A percentile compares a stretch with the other conserved stretches of the same genome.
Evolutionary conservation across 2,113 vertebrate genomes (phyloP).

Genomic region (Lynx canadensis): DNA sequence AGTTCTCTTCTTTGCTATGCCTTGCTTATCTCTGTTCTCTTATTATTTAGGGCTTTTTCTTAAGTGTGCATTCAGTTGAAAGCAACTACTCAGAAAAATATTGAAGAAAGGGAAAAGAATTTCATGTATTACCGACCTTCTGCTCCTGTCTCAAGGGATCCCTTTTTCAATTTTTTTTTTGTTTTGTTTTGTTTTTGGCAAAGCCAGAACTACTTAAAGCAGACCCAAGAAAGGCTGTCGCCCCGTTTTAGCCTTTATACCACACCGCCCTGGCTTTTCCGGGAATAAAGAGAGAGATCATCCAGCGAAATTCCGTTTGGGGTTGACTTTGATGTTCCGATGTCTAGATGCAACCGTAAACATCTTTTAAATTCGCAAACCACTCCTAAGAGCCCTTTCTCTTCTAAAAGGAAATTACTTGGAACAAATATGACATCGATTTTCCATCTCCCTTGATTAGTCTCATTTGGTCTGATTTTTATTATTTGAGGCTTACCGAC

Average conservation of each 20-base stretch:
- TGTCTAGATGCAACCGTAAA: conserved; percentile 67
- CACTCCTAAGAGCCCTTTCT: conserved; percentile 64
- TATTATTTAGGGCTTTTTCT: neutral
- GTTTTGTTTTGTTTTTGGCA: neutral
- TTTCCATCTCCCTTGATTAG: conserved; percentile 79
- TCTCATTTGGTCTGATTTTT: conserved; percentile 73
- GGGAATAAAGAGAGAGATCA: neutral
- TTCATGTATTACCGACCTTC: neutral
- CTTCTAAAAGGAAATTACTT: conserved; percentile 75
- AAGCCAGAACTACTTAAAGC: conserved; percentile 15
- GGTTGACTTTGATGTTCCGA: conserved; percentile 38
- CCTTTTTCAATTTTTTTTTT: neutral
- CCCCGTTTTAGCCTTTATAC: neutral
- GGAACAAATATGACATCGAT: conserved; percentile 81
- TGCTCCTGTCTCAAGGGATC: conserved; percentile 25
- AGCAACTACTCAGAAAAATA: neutral
- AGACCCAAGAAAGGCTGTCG: neutral
- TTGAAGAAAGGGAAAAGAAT: neutral
- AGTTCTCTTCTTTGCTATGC: rapidly evolving
- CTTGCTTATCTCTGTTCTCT: neutral
- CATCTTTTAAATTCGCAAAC: conserved; percentile 68
- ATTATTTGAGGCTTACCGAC: conserved; percentile 74
- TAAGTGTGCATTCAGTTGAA: neutral
- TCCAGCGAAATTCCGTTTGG: conserved; percentile 38
- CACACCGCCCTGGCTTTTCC: conserved; percentile 57